Evolutionary conservation across 1,140 invertebrate genomes (phyloP), one percentile per base, ranked within the genome.

Genomic region (Sinella curviseta): DNA sequence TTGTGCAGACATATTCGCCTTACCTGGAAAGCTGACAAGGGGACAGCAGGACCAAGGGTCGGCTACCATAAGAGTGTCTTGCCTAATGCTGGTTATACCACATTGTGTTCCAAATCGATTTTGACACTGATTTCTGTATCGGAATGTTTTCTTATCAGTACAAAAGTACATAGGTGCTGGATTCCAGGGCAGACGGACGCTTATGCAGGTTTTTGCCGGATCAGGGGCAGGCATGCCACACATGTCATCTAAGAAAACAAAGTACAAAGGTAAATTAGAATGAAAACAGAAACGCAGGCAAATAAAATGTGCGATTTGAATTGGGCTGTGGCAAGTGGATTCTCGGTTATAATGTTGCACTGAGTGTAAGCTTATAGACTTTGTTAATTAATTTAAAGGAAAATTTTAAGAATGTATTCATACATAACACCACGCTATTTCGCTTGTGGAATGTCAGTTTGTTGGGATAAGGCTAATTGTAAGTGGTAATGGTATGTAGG

Each of bases 21-120:
- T 73, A 82, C 82, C 79, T 35, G 82, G 82, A 39, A 33, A 17
- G 24, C 77, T 79, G n/a, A 60, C 28, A 26, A 83, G 65, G 0
- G 82, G 82, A 34, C 82, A 83, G 33, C 82, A 81, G 55, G 81
- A 80, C 82, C 82, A 83, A 2, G 82, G 82, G 2, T 80, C 78
- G 1, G 82, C 78, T n/a, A 83, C 39, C 24, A 81, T 39, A 3
- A 83, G 48, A 24, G 60, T 80, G 24, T 80, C 74, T 20, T 76
- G 31, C 0, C 60, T 16, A 34, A 57, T 54, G 24, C 73, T 24
- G 20, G 33, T 0, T 4, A 70, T 14, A 0, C 54, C 73, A 48
- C 77, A 76, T 34, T 77, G 60, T n/a, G 31, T 60, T 20, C 57
- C 26, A 54, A 8, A 48, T 4, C 33, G 55, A 65, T 74, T 48